phyloP scores from a whole-genome alignment of 2,888 invertebrate genomes.

The Phlogophora meticulosa region DNA sequence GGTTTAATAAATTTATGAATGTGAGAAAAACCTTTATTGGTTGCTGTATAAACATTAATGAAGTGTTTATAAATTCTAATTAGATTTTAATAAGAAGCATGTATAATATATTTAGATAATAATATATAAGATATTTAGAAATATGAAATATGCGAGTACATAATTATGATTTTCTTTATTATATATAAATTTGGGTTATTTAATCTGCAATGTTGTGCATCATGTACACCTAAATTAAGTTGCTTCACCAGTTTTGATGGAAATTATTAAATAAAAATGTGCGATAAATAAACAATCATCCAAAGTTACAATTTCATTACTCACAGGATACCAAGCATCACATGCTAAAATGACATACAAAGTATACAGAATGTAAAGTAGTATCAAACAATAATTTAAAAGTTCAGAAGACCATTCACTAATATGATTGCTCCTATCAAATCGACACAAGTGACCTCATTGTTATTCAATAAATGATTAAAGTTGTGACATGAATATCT shows the following conservation, averaged over 20 bases:
- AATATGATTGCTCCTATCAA: conserved; percentile 56
- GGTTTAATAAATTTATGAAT: conserved; percentile 18
- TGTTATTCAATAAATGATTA: conserved; percentile 64
- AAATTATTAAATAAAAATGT: neutral
- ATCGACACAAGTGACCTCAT: conserved; percentile 53
- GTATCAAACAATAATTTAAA: conserved; percentile 44
- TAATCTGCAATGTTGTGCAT: no score
- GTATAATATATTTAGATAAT: neutral
- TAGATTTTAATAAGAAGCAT: neutral
- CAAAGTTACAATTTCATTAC: conserved; percentile 2
- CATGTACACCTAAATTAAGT: no score
- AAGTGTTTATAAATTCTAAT: neutral
- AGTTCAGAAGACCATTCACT: conserved; percentile 41
- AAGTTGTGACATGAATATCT: conserved; percentile 65
- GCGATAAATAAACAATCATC: neutral
- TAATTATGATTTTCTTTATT: neutral
- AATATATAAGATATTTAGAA: neutral
- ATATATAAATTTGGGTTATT: no score
- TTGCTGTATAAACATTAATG: neutral
- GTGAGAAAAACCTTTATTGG: neutral
- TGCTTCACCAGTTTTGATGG: neutral
- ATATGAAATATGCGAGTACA: no score
- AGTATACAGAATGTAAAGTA: conserved; percentile 45
- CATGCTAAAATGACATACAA: conserved; percentile 8
- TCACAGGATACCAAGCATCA: neutral